Base-by-base conservation (phyloP, 2,888 invertebrate genomes). In the Hololepta plana region DNA sequence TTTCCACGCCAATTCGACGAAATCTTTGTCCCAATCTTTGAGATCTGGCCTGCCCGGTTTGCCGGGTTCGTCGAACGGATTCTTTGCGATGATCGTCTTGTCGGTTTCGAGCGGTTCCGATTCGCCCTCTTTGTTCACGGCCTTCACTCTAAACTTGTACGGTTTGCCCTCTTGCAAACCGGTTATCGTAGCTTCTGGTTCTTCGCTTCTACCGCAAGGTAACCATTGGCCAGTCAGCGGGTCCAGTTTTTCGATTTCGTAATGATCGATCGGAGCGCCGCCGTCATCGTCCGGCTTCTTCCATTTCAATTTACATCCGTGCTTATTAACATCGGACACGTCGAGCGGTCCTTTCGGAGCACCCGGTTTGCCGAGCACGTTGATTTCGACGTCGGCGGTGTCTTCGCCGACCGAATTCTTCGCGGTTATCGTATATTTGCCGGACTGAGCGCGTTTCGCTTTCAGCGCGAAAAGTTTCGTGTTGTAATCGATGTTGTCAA, bases 51-150 rank as follows among this genome's bases (percentile, higher is more conserved):
- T 69, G 2, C 88, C 87, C 2, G 91, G 91, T 48, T 87, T 87
- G 38, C 80, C 79, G 27, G 93, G 90, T 50, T 87, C 87, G 52
- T 91, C 79, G 57, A 84, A 98, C 35, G 96, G 96, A 81, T 98
- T 98, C 59, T 96, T 98, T 30, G 98, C 96, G 42, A 93, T 72
- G 36, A 93, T 91, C 6, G 90, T 71, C 44, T 82, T 81, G 35
- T 90, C 90, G 1, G 91, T 81, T 54, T 88, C 90, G 29, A 98
- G 60, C 32, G 91, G 91, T 51, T 96, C 95, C 1, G 95, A 91
- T 54, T 91, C 91, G 9, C 98, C 98, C 55, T 96, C 93, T 50
- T 90, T 87, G 56, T 98, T 98, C 27, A 96, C 91, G 11, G 98
- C 95, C 45, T 82, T 80, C 0, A 99, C 96, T 24, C 98, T 70